These are phyloP conservation scores for Drosophila burlai DNA, from an alignment of 1,140 invertebrate species.

Conservation along the genomic window DNA sequence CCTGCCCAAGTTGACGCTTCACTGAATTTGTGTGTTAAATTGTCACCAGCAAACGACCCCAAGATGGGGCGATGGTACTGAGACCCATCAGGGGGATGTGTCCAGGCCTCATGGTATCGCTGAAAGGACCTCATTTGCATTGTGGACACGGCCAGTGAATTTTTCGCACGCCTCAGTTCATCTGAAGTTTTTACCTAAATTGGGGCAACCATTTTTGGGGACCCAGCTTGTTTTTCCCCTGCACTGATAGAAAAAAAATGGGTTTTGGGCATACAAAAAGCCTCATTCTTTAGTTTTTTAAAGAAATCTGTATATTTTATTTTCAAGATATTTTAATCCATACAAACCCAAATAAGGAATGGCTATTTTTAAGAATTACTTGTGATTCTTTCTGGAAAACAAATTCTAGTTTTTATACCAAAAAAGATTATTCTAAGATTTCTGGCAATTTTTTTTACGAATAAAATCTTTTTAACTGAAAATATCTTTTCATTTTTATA, in stretches of 20 bases:
- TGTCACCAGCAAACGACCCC: conserved; percentile 62
- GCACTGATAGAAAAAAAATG: neutral
- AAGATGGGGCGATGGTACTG: conserved; percentile 21
- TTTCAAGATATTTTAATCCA: too few relatives aligned
- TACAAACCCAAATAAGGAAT: too few relatives aligned
- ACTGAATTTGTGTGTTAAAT: conserved; percentile 78
- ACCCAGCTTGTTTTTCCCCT: neutral
- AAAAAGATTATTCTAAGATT: too few relatives aligned
- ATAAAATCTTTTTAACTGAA: too few relatives aligned
- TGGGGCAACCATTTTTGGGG: conserved; percentile 32
- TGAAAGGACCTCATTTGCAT: conserved; percentile 80
- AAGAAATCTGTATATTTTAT: neutral
- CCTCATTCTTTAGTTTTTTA: neutral
- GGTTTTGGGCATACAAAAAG: too few relatives aligned
- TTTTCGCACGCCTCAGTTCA: conserved; percentile 61
- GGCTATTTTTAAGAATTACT: too few relatives aligned
- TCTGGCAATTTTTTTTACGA: too few relatives aligned
- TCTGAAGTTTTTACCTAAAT: conserved; percentile 54
- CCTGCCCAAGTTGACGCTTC: conserved; percentile 75
- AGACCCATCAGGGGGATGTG: conserved; percentile 24
- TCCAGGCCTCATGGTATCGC: conserved; percentile 34
- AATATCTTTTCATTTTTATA: too few relatives aligned
- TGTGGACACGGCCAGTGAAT: conserved; percentile 70
- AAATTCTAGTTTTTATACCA: too few relatives aligned
- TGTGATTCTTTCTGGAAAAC: too few relatives aligned